Evolutionary conservation across 2,888 invertebrate genomes (phyloP).

Genomic region (Chorisops tibialis): DNA sequence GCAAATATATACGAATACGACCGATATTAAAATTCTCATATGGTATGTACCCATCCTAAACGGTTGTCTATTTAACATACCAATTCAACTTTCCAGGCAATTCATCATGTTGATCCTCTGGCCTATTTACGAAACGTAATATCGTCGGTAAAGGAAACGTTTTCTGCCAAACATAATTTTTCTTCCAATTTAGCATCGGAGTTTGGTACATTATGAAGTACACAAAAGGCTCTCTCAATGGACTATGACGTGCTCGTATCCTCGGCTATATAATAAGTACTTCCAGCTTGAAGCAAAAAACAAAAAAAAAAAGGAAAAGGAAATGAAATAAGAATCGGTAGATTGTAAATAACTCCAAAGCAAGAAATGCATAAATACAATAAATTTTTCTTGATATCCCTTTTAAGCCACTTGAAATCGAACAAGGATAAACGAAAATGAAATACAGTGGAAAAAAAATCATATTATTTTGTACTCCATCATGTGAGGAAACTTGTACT

Average conservation of each 20-base stretch:
- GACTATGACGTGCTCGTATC: not conserved
- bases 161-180: slow-evolving; percentile 1
- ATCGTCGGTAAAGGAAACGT: too few species aligned
- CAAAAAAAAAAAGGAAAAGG: too few species aligned
- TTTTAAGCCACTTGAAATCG: too few species aligned
- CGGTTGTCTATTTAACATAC: slow-evolving; percentile 19
- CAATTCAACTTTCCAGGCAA: slow-evolving; percentile 11
- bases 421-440: too few species aligned
- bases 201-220: not conserved
- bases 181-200: slow-evolving; percentile 1
- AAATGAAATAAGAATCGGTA: too few species aligned
- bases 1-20: not conserved
- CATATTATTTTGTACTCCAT: too few species aligned
- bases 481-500: too few species aligned
- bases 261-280: not conserved
- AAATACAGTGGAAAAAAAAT: too few species aligned
- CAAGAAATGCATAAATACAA: too few species aligned
- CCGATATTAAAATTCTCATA: slow-evolving; percentile 16
- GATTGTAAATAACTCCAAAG: too few species aligned
- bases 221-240: not conserved
- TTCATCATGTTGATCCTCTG: slow-evolving; percentile 18
- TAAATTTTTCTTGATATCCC: too few species aligned
- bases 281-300: not conserved
- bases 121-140: too few species aligned
- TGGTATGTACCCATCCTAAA: slow-evolving; percentile 1